These are phyloP conservation scores for Eurytoma californica DNA, from an alignment of 2,888 invertebrate species.

Conservation along the genomic window DNA sequence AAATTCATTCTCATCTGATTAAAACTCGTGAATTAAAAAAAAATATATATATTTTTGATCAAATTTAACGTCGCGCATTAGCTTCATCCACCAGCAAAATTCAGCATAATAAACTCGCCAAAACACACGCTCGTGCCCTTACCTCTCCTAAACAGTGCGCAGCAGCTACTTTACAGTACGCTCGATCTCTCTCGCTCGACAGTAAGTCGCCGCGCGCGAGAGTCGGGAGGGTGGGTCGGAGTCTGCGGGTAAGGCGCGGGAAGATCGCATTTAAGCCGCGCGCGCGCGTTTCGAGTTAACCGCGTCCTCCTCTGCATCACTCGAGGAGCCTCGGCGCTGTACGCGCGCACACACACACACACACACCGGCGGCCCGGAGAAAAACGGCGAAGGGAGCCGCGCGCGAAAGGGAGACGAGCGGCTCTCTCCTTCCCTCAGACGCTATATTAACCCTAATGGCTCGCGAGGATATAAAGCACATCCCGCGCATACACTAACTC, in stretches of 20 bases:
- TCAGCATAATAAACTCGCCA: no score
- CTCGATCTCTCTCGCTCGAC: neutral
- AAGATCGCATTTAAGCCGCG: slow-evolving; percentile 12
- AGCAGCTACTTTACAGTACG: no score
- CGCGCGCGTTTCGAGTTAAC: neutral
- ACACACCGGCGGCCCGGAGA: neutral
- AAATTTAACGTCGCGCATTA: no score
- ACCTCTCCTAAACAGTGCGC: no score
- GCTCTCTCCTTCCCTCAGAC: slow-evolving; percentile 57
- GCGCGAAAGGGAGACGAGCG: slow-evolving; percentile 27
- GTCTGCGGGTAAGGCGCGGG: neutral
- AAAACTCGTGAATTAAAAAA: no score
- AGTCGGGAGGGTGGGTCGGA: neutral
- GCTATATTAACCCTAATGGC: slow-evolving; percentile 75
- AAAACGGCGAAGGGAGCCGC: slow-evolving; percentile 14
- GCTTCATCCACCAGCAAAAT: no score
- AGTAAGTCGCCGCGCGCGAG: neutral
- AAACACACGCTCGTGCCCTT: no score
- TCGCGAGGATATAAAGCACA: slow-evolving; percentile 74
- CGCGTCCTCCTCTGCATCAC: neutral
- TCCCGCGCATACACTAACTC: slow-evolving; percentile 74
- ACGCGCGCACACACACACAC: neutral
- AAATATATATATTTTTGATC: no score
- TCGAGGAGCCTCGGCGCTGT: neutral
- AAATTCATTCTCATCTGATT: no score